phyloP scores from a whole-genome alignment of 2,888 invertebrate species.

The Rhingia campestris region DNA sequence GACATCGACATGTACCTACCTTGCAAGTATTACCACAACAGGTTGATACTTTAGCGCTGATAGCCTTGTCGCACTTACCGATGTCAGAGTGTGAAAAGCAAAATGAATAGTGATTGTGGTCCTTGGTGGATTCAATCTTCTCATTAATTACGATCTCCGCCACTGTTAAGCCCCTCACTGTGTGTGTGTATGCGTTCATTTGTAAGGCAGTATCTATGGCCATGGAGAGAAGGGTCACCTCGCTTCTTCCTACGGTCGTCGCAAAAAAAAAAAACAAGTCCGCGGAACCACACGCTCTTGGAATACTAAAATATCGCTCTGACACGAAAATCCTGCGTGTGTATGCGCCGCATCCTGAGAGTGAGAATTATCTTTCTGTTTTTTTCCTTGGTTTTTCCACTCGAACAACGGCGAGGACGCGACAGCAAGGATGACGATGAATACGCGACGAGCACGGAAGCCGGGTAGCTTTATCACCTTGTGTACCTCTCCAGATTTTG shows the following conservation, averaged over 20 bases:
- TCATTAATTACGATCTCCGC: constrained; percentile 67
- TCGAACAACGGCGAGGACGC: constrained; percentile 26
- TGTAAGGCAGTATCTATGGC: no score
- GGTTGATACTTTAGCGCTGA: constrained; percentile 61
- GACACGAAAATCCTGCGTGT: constrained; percentile 52
- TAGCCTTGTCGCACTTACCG: constrained; percentile 56
- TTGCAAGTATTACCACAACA: constrained; percentile 45
- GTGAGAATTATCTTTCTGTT: constrained; percentile 70
- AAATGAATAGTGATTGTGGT: constrained; percentile 72
- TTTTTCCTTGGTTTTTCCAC: constrained; percentile 15
- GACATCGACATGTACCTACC: constrained; percentile 21
- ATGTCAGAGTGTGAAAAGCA: constrained; percentile 62
- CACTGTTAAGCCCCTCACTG: constrained; percentile 26
- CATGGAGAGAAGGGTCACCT: constrained; percentile 11
- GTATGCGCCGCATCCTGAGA: constrained; percentile 53
- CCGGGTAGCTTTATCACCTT: constrained; percentile 56
- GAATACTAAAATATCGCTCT: constrained; percentile 60
- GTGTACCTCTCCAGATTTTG: constrained; percentile 63
- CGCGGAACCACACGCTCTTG: constrained; percentile 32
- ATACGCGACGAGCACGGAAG: constrained; percentile 9
- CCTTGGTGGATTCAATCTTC: constrained; percentile 67
- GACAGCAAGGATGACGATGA: background rate
- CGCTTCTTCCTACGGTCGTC: constrained; percentile 23
- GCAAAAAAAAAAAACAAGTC: constrained; percentile 44
- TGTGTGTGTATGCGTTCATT: constrained; percentile 1